phyloP scores from a whole-genome alignment of 37 sponge, comb jelly and placozoan species.

The Ianthella basta region DNA sequence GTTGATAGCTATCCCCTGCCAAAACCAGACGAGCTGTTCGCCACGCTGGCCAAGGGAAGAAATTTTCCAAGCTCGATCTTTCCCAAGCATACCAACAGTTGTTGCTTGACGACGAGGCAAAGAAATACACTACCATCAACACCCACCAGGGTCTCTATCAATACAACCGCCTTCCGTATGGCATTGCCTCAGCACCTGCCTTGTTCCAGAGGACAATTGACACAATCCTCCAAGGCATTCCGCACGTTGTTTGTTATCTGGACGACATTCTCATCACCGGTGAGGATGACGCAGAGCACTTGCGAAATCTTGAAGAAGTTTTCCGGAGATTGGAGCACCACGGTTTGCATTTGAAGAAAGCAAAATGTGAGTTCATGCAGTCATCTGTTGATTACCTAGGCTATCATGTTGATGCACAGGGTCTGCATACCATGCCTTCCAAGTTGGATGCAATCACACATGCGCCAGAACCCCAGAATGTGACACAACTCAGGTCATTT shows the following conservation, averaged over 20 bases:
- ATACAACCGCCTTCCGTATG: conserved; percentile 41
- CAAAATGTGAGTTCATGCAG: conserved; percentile 14
- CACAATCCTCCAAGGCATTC: conserved; percentile 26
- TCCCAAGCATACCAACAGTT: conserved; percentile 29
- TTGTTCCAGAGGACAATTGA: conserved; percentile 40
- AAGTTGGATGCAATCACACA: conserved; percentile 28
- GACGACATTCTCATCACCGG: conserved; percentile 53
- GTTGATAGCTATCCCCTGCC: conserved; percentile 33
- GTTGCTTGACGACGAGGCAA: neutral
- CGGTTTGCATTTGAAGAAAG: neutral
- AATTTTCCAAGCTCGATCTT: conserved; percentile 39
- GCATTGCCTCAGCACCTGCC: conserved; percentile 36
- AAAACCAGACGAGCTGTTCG: conserved; percentile 36
- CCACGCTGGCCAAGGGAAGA: conserved; percentile 14
- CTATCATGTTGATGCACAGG: conserved; percentile 2
- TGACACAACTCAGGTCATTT: conserved; percentile 16
- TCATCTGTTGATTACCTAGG: conserved; percentile 29
- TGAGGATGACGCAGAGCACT: neutral
- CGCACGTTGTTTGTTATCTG: conserved; percentile 15
- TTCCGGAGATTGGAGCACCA: neutral
- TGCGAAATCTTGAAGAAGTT: neutral
- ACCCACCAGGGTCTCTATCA: conserved; percentile 26
- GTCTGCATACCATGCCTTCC: conserved; percentile 11
- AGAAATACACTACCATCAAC: conserved; percentile 18
- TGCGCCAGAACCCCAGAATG: neutral